These are phyloP conservation scores for Trichomycterus rosablanca DNA, from an alignment of 2,113 vertebrate genomes.

Conservation along the genomic window DNA sequence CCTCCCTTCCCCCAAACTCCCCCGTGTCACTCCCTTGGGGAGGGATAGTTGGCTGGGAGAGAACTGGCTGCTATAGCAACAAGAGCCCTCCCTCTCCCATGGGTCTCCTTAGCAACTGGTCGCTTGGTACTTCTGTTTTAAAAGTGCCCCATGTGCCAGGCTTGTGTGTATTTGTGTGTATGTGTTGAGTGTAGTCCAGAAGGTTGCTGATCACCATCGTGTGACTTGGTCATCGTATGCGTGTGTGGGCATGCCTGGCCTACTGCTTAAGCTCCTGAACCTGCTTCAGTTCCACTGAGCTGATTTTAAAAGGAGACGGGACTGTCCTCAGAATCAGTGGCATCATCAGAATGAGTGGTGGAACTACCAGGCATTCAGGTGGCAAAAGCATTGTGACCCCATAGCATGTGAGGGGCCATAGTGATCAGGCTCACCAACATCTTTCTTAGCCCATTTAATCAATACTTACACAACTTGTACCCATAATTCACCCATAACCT, in stretches of 20 bases:
- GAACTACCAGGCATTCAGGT: no score
- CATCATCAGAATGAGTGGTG: no score
- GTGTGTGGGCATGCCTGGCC: slow-evolving; percentile 44
- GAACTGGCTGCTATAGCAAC: slow-evolving; percentile 76
- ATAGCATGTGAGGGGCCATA: no score
- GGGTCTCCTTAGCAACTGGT: slow-evolving; percentile 81
- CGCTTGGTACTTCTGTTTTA: slow-evolving; percentile 74
- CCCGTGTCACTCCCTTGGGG: slow-evolving; percentile 66
- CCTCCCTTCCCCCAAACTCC: slow-evolving; percentile 51
- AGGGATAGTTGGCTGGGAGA: slow-evolving; percentile 69
- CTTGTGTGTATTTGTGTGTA: slow-evolving; percentile 51
- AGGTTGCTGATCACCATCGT: slow-evolving; percentile 26
- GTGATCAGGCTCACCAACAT: no score
- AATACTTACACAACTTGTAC: no score
- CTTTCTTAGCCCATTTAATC: no score
- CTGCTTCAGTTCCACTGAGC: slow-evolving; percentile 15
- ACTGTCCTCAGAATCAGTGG: no score
- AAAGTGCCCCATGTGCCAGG: slow-evolving; percentile 71
- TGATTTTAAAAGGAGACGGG: slow-evolving; percentile 32
- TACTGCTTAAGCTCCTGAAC: slow-evolving; percentile 24
- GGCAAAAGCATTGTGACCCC: slow-evolving; percentile 6
- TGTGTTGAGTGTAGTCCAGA: slow-evolving; percentile 50
- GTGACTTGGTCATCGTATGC: slow-evolving; percentile 38
- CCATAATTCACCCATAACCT: no score
- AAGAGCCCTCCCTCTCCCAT: slow-evolving; percentile 76